Conservation (phyloP, 64 coral and sea anemone genomes). For the Trachythela sp. region DNA sequence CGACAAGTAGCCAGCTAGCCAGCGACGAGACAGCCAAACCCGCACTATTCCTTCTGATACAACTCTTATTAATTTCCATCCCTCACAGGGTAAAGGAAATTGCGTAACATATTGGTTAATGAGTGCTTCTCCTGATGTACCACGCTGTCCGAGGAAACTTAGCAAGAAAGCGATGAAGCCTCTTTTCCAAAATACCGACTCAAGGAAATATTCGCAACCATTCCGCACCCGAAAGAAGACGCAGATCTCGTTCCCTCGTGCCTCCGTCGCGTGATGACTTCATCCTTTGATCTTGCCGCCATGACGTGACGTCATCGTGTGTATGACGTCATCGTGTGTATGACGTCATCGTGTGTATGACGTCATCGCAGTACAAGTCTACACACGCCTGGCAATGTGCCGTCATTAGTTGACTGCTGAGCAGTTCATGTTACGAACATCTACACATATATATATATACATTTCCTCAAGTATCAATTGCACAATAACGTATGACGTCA, state of each 20-base stretch:
- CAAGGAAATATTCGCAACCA: slow-evolving; percentile 1
- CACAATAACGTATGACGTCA: no score
- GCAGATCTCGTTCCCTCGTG: not conserved
- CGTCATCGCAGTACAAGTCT: not conserved
- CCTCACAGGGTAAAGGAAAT: not conserved
- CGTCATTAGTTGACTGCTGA: no score
- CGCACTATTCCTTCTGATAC: not conserved
- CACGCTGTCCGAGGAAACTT: not conserved
- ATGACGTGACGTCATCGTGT: not conserved
- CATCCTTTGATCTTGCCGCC: not conserved
- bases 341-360: not conserved
- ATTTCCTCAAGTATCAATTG: no score
- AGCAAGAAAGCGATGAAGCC: slow-evolving; percentile 18
- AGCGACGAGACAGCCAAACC: not conserved
- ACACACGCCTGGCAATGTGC: no score
- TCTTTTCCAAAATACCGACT: not conserved
- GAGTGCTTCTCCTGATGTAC: not conserved
- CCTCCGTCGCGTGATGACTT: not conserved
- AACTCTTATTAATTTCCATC: not conserved
- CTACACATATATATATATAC: no score
- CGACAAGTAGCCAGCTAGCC: no score
- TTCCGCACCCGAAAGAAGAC: not conserved
- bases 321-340: not conserved
- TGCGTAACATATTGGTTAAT: not conserved
- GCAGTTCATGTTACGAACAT: no score